These are phyloP conservation scores for Brenthis daphne DNA, from an alignment of 2,888 invertebrate genomes.

Conservation along the genomic window DNA sequence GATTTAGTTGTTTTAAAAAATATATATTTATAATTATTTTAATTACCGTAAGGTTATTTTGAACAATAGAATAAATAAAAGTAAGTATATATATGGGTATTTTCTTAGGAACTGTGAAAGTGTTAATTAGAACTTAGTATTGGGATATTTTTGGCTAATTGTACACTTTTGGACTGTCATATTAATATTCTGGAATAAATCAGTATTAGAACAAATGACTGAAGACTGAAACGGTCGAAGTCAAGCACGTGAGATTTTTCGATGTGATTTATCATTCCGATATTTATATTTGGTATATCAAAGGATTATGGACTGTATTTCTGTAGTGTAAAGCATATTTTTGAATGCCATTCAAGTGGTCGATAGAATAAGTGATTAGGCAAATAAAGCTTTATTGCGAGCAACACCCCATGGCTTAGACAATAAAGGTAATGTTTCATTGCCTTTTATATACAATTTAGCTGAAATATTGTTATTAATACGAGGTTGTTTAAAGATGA, in stretches of 20 bases:
- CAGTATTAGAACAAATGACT: slow-evolving; percentile 10
- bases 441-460: slow-evolving; percentile 17
- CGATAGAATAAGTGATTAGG: background rate
- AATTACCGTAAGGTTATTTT: too few species aligned
- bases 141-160: slow-evolving; percentile 2
- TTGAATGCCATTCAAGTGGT: slow-evolving; percentile 15
- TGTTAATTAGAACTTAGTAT: background rate
- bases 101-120: background rate
- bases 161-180: background rate
- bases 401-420: slow-evolving; percentile 30
- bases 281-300: background rate
- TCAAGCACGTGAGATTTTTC: slow-evolving; percentile 13
- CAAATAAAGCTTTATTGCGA: slow-evolving; percentile 17
- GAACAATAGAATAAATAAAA: too few species aligned
- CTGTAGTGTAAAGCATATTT: slow-evolving; percentile 9
- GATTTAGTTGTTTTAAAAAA: background rate
- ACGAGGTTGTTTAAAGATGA: background rate
- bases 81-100: too few species aligned
- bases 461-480: slow-evolving; percentile 7
- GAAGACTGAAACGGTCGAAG: slow-evolving; percentile 17
- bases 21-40: too few species aligned
- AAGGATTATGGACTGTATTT: slow-evolving; percentile 1
- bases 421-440: slow-evolving; percentile 19
- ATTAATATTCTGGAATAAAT: slow-evolving; percentile 9
- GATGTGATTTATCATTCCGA: slow-evolving; percentile 23